Percentiles rank a stretch among this genome's conserved stretches.
phyloP scores from a whole-genome alignment of 1,140 invertebrate species.

The Chrysomallon squamiferum region DNA sequence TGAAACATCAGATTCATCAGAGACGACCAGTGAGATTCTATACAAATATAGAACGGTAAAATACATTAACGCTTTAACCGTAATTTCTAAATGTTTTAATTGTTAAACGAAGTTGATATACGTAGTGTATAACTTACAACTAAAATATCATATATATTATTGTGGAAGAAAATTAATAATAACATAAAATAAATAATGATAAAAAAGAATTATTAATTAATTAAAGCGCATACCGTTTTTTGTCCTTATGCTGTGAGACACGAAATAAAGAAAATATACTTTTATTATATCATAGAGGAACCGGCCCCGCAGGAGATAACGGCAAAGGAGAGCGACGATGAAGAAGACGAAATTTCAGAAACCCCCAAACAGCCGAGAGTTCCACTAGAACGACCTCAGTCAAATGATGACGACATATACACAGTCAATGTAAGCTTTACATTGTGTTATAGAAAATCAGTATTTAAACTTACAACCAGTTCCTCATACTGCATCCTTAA shows the following conservation, averaged over 20 bases:
- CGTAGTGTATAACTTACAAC: too few species aligned
- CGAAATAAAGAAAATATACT: too few species aligned
- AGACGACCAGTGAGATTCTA: neutral
- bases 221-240: too few species aligned
- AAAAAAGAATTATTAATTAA: too few species aligned
- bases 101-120: too few species aligned
- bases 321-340: conserved; percentile 31
- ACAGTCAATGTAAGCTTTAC: conserved; percentile 28
- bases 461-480: neutral
- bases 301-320: conserved; percentile 4
- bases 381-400: neutral
- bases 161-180: too few species aligned
- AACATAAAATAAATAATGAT: too few species aligned
- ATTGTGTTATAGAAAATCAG: neutral
- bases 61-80: too few species aligned
- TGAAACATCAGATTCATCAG: too few species aligned
- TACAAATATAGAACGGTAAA: neutral
- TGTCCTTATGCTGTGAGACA: too few species aligned
- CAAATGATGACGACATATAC: conserved; percentile 36
- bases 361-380: neutral
- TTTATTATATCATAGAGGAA: neutral
- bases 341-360: conserved; percentile 1
- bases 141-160: too few species aligned
- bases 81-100: too few species aligned
- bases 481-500: neutral